These are phyloP conservation scores for Microctonus brassicae DNA, from an alignment of 2,888 invertebrate genomes.

Conservation along the genomic window DNA sequence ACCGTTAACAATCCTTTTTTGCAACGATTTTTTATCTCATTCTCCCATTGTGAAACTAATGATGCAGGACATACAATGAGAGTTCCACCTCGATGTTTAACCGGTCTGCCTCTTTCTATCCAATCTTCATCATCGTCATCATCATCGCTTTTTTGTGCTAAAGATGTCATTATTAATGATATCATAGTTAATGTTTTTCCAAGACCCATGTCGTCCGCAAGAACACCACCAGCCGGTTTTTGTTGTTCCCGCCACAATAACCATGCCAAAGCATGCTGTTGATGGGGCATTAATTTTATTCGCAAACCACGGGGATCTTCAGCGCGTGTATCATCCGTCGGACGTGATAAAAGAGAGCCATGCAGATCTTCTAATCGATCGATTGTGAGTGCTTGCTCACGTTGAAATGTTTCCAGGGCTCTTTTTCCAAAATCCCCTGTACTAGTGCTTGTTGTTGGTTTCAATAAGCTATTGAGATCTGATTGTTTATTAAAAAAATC, in stretches of 20 bases:
- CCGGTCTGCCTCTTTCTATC: constrained; percentile 43
- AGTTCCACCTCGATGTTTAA: constrained; percentile 74
- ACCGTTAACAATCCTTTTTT: constrained; percentile 75
- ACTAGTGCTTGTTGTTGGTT: constrained; percentile 26
- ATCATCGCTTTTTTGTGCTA: constrained; percentile 63
- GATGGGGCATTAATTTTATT: constrained; percentile 84
- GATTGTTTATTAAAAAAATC: neutral
- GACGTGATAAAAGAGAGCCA: constrained; percentile 78
- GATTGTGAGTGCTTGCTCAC: constrained; percentile 78
- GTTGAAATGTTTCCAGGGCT: constrained; percentile 79
- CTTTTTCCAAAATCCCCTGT: constrained; percentile 52
- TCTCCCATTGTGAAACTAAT: constrained; percentile 90
- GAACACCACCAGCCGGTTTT: constrained; percentile 86
- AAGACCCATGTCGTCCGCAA: constrained; percentile 88
- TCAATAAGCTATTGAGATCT: neutral
- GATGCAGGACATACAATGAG: constrained; percentile 95
- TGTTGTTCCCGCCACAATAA: constrained; percentile 91
- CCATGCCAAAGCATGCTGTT: constrained; percentile 89
- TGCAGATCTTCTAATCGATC: constrained; percentile 82
- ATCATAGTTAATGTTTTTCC: constrained; percentile 90
- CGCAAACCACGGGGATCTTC: constrained; percentile 73
- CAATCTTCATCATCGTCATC: constrained; percentile 54
- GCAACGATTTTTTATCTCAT: constrained; percentile 80
- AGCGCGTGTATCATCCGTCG: constrained; percentile 73
- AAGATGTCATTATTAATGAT: constrained; percentile 73